phyloP scores from a whole-genome alignment of 2,888 invertebrate genomes.

The Odiellus spinosus region DNA sequence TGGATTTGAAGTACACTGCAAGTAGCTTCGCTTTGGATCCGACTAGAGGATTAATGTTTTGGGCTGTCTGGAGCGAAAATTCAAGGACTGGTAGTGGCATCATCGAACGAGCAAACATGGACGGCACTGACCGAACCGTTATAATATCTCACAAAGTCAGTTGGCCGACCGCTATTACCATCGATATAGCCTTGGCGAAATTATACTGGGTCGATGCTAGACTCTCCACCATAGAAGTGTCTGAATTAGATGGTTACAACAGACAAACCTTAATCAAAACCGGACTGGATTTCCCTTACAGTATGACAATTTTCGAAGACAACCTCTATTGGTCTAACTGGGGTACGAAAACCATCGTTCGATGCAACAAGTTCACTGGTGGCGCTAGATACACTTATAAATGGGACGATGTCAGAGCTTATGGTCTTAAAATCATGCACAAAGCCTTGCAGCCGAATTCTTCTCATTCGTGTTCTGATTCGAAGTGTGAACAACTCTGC shows the following conservation, averaged over 20 bases:
- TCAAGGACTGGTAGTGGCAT: conserved; percentile 35
- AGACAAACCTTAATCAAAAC: conserved; percentile 23
- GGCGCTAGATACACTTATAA: conserved; percentile 27
- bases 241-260: conserved; percentile 50
- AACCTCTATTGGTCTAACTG: conserved; percentile 80
- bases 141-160: conserved; percentile 47
- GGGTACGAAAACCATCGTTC: conserved; percentile 54
- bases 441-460: conserved; percentile 17
- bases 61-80: conserved; percentile 65
- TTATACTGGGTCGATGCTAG: conserved; percentile 56
- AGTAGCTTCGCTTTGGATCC: conserved; percentile 38
- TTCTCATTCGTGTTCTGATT: conserved; percentile 43
- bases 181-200: conserved; percentile 35
- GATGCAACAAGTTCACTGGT: conserved; percentile 59
- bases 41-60: conserved; percentile 57
- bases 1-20: conserved; percentile 31
- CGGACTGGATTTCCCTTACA: conserved; percentile 57
- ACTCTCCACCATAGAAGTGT: conserved; percentile 48
- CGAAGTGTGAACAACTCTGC: conserved; percentile 59
- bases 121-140: conserved; percentile 46
- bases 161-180: conserved; percentile 57
- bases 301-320: conserved; percentile 72
- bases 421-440: conserved; percentile 9
- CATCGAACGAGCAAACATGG: conserved; percentile 68
- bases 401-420: conserved; percentile 7